Evolutionary conservation across 2,888 invertebrate species (phyloP), one percentile per base, ranked within the genome.

Genomic region (Coelogynopora nodosa): DNA sequence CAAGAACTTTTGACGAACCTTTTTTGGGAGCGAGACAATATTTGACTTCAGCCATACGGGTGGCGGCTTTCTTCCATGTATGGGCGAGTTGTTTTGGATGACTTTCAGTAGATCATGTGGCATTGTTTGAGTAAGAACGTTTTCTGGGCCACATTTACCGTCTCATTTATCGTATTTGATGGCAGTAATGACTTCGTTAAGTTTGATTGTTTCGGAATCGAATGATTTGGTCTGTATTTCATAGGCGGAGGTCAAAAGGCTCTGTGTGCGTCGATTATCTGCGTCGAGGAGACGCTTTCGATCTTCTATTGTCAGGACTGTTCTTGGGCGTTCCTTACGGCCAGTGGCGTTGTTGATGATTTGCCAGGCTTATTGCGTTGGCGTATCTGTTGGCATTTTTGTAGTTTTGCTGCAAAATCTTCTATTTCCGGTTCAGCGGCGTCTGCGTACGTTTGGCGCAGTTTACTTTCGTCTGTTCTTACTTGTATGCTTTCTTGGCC

Each of bases 401-500:
- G 74, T 74, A 13, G 74, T 74, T 74, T 74, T 26, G 74, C 74
- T 74, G 74, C 74, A n/a, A 74, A 26, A 13, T 74, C 74, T 74
- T 74, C 27, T 74, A 74, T 5, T 74, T 74, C 23, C 23, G 74
- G 2, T 74, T 74, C 74, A 74, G 74, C 23, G 74, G 27, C 18
- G 74, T 74, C 74, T 74, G 74, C 74, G 23, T 74, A 23, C 23
- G 74, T 26, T 74, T 74, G 74, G 27, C 27, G 74, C 27, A 74
- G 74, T 23, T 74, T 74, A 74, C 74, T 74, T 74, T 74, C 74
- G 74, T 74, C 18, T 74, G 23, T 74, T 74, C 74, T 74, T 74
- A 74, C 74, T 74, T 74, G 74, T 74, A 26, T 74, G 74, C 74
- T 74, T 74, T 26, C 74, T 23, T 74, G 74, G 74, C 74, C 74